phyloP scores from a whole-genome alignment of 1,140 invertebrate species.

The Scylla paramamosain region DNA sequence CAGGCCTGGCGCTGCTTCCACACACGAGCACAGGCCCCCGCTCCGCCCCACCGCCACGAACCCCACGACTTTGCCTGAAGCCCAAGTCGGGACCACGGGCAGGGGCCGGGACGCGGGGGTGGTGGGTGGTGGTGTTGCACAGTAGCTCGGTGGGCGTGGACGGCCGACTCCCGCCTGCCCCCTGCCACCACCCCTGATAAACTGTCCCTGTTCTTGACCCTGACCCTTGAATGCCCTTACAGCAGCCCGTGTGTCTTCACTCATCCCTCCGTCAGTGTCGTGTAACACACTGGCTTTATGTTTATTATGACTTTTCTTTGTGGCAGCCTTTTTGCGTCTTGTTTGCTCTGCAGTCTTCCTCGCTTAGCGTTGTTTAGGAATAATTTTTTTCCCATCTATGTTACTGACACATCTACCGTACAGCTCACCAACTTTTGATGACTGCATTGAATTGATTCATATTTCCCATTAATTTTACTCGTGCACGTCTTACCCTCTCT shows the following conservation, averaged over 20 bases:
- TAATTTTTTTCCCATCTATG: no score
- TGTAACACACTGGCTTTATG: neutral
- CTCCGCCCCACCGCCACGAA: slow-evolving; percentile 23
- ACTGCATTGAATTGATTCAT: no score
- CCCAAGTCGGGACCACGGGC: slow-evolving; percentile 39
- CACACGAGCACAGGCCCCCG: slow-evolving; percentile 21
- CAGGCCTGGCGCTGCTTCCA: slow-evolving; percentile 42
- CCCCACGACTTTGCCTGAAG: slow-evolving; percentile 47
- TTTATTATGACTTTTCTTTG: neutral
- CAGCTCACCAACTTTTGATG: no score
- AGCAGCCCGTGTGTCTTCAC: neutral
- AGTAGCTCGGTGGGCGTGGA: slow-evolving; percentile 42
- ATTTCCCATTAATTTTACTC: neutral
- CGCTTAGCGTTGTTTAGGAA: neutral
- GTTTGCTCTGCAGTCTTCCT: neutral
- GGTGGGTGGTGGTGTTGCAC: slow-evolving; percentile 39
- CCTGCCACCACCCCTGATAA: slow-evolving; percentile 37
- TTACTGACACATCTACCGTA: no score
- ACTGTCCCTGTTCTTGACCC: neutral
- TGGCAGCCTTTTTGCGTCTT: neutral
- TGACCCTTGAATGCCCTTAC: neutral
- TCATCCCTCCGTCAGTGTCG: neutral
- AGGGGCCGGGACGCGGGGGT: slow-evolving; percentile 30
- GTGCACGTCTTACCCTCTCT: no score
- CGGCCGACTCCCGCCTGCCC: slow-evolving; percentile 23